Conservation (phyloP, 2,797 vertebrate species). For the Rhinatrema bivittatum region DNA sequence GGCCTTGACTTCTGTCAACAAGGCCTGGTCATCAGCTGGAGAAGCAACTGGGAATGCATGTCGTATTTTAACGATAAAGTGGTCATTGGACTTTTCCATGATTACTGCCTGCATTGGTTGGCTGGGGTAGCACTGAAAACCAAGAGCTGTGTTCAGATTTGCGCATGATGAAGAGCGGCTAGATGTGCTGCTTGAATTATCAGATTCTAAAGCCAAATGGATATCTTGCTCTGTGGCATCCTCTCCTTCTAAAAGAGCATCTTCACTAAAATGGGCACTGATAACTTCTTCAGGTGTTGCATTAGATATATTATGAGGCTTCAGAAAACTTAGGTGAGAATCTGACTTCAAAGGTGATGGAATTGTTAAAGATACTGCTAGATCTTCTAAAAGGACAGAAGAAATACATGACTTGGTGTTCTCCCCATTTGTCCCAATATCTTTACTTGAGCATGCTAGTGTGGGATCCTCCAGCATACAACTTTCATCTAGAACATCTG, state of each 20-base stretch:
- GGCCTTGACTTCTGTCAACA: conserved; percentile 14
- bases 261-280: conserved; percentile 83
- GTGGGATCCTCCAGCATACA: conserved; percentile 86
- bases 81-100: conserved; percentile 92
- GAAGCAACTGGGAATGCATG: conserved; percentile 50
- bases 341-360: conserved; percentile 95
- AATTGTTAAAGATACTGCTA: conserved; percentile 92
- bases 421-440: conserved; percentile 41
- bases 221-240: conserved; percentile 91
- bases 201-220: conserved; percentile 85
- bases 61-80: conserved; percentile 92
- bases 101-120: conserved; percentile 90
- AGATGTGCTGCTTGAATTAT: conserved; percentile 82
- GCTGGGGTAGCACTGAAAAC: conserved; percentile 78
- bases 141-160: conserved; percentile 36
- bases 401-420: conserved; percentile 54
- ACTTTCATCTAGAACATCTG: conserved; percentile 84
- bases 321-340: conserved; percentile 88
- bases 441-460: conserved; percentile 39
- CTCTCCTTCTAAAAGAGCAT: conserved; percentile 81
- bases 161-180: conserved; percentile 58
- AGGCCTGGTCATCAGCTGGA: conserved; percentile 15
- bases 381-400: conserved; percentile 86
- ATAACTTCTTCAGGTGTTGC: conserved; percentile 78
- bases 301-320: conserved; percentile 51